phyloP scores from a whole-genome alignment of 2,797 vertebrate species.

The Myotis planiceps region DNA sequence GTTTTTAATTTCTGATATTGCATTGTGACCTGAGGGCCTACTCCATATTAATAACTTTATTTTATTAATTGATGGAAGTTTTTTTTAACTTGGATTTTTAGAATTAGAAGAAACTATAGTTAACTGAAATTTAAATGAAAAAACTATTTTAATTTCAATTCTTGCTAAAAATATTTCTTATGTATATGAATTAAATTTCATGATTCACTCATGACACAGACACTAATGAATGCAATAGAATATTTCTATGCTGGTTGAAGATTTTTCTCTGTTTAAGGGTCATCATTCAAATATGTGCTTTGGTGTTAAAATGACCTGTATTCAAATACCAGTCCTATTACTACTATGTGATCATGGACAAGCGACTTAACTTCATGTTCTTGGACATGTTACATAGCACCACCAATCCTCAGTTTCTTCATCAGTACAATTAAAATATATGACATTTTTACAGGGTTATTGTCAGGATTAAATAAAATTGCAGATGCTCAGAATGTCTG shows the following conservation, averaged over 20 bases:
- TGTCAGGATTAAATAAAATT: background rate
- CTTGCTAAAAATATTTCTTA: background rate
- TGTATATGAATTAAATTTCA: background rate
- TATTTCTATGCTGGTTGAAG: background rate
- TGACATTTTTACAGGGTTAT: background rate
- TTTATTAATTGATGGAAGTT: background rate
- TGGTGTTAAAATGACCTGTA: background rate
- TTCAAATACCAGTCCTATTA: background rate
- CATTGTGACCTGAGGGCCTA: background rate
- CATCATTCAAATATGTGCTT: background rate
- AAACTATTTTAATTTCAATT: background rate
- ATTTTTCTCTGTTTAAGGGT: background rate
- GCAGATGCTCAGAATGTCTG: background rate
- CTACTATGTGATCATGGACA: background rate
- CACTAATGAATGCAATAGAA: background rate
- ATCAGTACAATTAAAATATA: conserved; percentile 3
- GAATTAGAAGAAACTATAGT: conserved; percentile 28
- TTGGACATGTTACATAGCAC: background rate
- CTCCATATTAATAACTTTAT: background rate
- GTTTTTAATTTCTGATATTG: conserved; percentile 2
- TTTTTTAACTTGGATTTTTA: conserved; percentile 51
- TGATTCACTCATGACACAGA: background rate
- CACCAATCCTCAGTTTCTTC: background rate
- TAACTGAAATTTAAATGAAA: conserved; percentile 30
- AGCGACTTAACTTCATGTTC: background rate